Conservation (phyloP, 2,113 vertebrate genomes). For the Epinephelus cyanopodus region DNA sequence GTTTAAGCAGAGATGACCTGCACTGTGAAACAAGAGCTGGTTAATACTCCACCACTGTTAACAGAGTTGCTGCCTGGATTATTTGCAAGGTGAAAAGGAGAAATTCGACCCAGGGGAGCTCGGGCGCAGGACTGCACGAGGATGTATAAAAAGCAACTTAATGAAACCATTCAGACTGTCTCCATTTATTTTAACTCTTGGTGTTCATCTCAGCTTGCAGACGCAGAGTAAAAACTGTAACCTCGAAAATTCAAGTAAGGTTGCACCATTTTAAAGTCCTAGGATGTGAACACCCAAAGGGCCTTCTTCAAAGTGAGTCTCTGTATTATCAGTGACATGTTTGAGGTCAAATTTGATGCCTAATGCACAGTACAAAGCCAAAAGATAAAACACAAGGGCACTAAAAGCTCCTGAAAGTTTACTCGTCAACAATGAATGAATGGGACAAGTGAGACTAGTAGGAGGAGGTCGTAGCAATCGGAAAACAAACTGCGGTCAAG, state of each 20-base stretch:
- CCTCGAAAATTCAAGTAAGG: neutral
- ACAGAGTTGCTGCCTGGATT: constrained; percentile 12
- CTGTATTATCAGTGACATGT: neutral
- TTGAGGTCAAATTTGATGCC: neutral
- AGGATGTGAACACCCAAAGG: constrained; percentile 1
- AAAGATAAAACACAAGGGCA: constrained; percentile 5
- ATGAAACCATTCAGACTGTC: neutral
- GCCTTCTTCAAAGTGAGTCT: neutral
- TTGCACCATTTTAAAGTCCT: constrained; percentile 16
- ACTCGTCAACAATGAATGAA: neutral
- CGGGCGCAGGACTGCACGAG: neutral
- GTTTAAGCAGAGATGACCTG: constrained; percentile 41
- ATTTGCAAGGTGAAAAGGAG: constrained; percentile 44
- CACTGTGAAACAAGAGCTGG: constrained; percentile 46
- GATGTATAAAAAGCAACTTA: constrained; percentile 35
- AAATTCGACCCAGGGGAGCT: constrained; percentile 29
- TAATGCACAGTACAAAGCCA: neutral
- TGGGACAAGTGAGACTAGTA: neutral
- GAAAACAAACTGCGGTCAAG: neutral
- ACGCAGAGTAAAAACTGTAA: neutral
- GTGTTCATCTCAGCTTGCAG: neutral
- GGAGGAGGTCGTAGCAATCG: neutral
- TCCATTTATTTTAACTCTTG: neutral
- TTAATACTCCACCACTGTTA: constrained; percentile 31
- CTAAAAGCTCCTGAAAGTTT: neutral